Base-by-base conservation (phyloP, 2,797 vertebrate genomes). In the Vipera ursinii region DNA sequence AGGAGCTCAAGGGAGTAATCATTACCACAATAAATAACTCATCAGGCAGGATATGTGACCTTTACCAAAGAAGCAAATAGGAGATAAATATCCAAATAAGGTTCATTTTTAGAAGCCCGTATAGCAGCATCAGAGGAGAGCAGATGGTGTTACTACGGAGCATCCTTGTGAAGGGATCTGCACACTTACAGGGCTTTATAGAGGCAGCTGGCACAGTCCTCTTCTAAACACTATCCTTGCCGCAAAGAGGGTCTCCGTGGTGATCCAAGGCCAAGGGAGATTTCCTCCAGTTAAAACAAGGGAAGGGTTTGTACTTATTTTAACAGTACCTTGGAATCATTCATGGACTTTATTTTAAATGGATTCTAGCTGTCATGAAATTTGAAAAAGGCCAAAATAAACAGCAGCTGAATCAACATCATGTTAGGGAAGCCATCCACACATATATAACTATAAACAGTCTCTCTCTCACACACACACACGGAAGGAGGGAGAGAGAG, bases 31-130 rank as follows among this genome's bases (percentile, higher is more conserved):
- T 94, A 91, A 92, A 92, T 93, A 95, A 93, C 92, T 89, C 57
- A 60, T 55, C 60, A 91, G 56, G 53, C 63, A 93, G 96, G 93
- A 90, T 53, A 95, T 91, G 95, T 93, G 91, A 94, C 90, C 51
- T 89, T 92, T 56, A 90, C 86, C 86, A 44, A 51, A 20, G 13
- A 65, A 87, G 53, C 59, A 92, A 15, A 48, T 61, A 55, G 93
- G 92, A 93, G 93, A 93, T 90, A 6, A 92, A 91, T 88, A 89
- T 78, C 57, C 53, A 89, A 44, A 57, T 4, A 10, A 38, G 51
- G 86, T 86, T 88, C 60, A 7, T 86, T 86, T 86, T 87, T 85
- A 86, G 60, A 69, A 73, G 26, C 2, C 14, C 28, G 24, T 56
- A 28, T 55, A 57, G 61, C 22, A 28, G 2, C 87, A 28, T 59